Conservation (phyloP, 2,113 vertebrate genomes). For the Carassius gibelio region DNA sequence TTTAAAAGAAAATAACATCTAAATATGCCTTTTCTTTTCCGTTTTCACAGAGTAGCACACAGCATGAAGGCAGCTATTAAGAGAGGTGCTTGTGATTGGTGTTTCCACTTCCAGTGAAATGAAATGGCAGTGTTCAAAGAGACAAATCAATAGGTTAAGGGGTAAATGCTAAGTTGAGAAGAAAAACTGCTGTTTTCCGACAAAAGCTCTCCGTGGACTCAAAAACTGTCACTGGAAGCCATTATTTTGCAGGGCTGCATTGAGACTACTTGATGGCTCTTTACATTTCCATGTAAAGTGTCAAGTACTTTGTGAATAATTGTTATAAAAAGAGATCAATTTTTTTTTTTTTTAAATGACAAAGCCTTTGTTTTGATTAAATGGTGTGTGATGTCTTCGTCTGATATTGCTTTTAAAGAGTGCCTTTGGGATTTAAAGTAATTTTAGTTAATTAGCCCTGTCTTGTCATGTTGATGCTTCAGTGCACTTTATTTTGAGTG, state of each 20-base stretch:
- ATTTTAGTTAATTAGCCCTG: not conserved
- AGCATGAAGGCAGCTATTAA: slow-evolving; percentile 20
- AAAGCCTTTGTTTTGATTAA: slow-evolving; percentile 6
- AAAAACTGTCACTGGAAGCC: not conserved
- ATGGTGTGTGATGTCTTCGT: not conserved
- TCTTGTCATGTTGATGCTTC: not conserved
- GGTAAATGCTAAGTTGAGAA: slow-evolving; percentile 19
- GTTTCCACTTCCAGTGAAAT: slow-evolving; percentile 17
- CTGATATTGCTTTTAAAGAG: not conserved
- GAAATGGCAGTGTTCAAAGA: slow-evolving; percentile 20
- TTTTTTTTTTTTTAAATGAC: not conserved
- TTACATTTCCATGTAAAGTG: slow-evolving; percentile 10
- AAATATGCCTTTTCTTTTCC: not conserved
- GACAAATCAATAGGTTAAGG: slow-evolving; percentile 37
- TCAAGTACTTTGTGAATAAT: slow-evolving; percentile 5
- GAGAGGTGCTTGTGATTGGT: slow-evolving; percentile 25
- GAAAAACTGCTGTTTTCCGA: not conserved
- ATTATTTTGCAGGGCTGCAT: not conserved
- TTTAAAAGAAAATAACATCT: slow-evolving; percentile 22
- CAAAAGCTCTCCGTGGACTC: slow-evolving; percentile 21
- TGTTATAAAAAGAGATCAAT: not conserved
- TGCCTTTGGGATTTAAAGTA: not conserved
- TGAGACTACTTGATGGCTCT: slow-evolving; percentile 9
- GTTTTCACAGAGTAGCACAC: not conserved
- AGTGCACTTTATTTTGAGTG: not conserved